These are phyloP conservation scores for Apamea anceps DNA, from an alignment of 2,888 invertebrate genomes.

Conservation along the genomic window DNA sequence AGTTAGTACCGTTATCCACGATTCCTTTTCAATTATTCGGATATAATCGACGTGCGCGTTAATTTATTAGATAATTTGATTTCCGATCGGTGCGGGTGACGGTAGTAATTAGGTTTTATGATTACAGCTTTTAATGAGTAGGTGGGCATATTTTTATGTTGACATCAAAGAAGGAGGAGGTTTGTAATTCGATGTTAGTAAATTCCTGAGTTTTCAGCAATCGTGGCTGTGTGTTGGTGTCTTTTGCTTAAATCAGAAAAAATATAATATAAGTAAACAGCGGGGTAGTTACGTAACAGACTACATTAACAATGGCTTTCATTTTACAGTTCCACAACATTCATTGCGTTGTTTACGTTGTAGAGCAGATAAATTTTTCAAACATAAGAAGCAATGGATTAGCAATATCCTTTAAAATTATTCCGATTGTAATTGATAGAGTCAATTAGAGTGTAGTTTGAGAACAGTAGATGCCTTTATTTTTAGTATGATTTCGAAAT, in stretches of 20 bases:
- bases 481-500: too few species aligned
- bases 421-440: too few species aligned
- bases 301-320: too few species aligned
- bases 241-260: neutral
- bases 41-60: conserved; percentile 72
- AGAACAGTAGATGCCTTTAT: too few species aligned
- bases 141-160: conserved; percentile 44
- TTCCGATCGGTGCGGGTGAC: conserved; percentile 70
- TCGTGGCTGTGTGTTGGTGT: neutral
- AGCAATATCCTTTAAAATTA: too few species aligned
- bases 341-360: too few species aligned
- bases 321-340: too few species aligned
- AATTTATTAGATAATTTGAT: conserved; percentile 85
- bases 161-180: neutral
- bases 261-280: too few species aligned
- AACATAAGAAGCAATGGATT: too few species aligned
- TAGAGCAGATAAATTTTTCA: too few species aligned
- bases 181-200: neutral
- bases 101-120: conserved; percentile 70
- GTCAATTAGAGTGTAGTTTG: too few species aligned
- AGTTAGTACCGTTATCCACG: conserved; percentile 71
- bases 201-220: neutral
- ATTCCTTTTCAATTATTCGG: conserved; percentile 78
- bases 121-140: conserved; percentile 59
- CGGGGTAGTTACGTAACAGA: too few species aligned